Conservation (phyloP, 2,113 vertebrate species). For the Ranitomeya variabilis region DNA sequence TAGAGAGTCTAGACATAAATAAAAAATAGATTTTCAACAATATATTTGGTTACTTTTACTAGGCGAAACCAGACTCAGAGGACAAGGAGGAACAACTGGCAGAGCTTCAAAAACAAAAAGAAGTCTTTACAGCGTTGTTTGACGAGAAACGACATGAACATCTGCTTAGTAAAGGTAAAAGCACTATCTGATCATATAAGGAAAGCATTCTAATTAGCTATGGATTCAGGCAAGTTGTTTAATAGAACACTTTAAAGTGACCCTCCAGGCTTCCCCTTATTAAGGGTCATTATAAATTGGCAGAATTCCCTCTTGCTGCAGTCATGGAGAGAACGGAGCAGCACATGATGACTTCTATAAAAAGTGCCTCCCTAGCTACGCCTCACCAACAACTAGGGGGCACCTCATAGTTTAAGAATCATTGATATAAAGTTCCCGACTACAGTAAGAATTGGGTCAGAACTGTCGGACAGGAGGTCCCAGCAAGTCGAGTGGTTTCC, state of each 20-base stretch:
- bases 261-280: no score
- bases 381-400: no score
- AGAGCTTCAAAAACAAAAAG: slow-evolving; percentile 84
- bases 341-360: no score
- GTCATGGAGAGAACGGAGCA: no score
- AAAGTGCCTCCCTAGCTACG: no score
- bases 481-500: no score
- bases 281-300: no score
- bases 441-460: no score
- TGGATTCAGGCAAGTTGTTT: background rate
- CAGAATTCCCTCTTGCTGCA: no score
- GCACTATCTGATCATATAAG: background rate
- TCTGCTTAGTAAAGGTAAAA: slow-evolving; percentile 87
- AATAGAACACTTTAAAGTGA: background rate
- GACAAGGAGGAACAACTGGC: slow-evolving; percentile 83
- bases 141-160: slow-evolving; percentile 92
- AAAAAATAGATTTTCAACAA: background rate
- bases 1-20: background rate
- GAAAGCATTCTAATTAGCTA: background rate
- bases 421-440: no score
- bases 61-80: slow-evolving; percentile 80
- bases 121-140: slow-evolving; percentile 84
- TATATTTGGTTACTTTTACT: background rate
- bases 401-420: no score
- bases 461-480: no score